Evolutionary conservation across 2,797 vertebrate species (phyloP).

Genomic region (Melanotaenia trifasciata): DNA sequence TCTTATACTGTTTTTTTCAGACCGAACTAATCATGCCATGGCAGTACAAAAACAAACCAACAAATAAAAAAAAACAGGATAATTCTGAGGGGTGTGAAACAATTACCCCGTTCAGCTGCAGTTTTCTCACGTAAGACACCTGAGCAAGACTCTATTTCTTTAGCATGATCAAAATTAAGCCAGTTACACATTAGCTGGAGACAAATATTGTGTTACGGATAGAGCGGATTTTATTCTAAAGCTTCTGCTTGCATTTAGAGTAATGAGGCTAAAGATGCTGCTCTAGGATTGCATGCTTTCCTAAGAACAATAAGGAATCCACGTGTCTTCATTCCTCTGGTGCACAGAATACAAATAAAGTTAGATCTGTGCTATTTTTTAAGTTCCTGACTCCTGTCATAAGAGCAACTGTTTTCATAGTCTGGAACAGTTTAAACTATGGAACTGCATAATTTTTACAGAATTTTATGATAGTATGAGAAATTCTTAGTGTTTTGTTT

Average conservation of each 20-base stretch:
- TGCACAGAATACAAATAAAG: constrained; percentile 34
- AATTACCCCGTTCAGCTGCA: background rate
- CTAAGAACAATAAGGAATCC: constrained; percentile 33
- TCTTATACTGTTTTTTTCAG: background rate
- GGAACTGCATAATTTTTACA: constrained; percentile 8
- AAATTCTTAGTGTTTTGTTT: constrained; percentile 24
- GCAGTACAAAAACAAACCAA: background rate
- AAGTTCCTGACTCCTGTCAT: constrained; percentile 58
- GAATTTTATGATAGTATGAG: constrained; percentile 35
- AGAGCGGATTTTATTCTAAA: background rate
- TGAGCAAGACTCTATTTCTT: background rate
- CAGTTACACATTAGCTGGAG: background rate
- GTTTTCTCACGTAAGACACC: background rate
- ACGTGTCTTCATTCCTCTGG: constrained; percentile 32
- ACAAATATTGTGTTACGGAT: background rate
- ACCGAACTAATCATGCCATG: background rate
- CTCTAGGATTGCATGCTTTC: constrained; percentile 39
- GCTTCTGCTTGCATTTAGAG: background rate
- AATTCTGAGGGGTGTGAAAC: background rate
- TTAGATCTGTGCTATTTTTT: constrained; percentile 29
- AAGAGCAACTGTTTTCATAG: constrained; percentile 63
- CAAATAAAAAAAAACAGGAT: background rate
- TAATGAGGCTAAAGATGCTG: constrained; percentile 13
- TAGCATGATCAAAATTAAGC: constrained; percentile 3
- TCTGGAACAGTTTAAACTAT: constrained; percentile 53